Evolutionary conservation across 35 echinoderm and acorn worm species (phyloP), one percentile per base, ranked within the genome.

Genomic region (Holothuria glaberrima): DNA sequence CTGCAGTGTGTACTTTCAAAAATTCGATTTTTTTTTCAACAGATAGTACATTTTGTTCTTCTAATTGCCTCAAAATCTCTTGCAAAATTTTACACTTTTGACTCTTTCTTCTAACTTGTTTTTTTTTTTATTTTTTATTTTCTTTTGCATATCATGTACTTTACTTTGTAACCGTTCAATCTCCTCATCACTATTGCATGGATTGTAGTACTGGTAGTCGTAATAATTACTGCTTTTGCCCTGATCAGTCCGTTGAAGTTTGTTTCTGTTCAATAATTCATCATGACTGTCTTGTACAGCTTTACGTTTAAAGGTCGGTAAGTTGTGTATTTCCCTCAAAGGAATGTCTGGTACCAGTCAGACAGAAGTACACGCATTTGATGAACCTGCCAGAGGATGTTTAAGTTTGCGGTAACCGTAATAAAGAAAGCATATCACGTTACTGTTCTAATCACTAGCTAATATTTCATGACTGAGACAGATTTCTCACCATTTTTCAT

Each of bases 111-210:
- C 71, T 75, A 6, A 41, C 35, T 41, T 75, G 26, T 30, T 75
- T 30, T 75, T 75, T n/a, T n/a, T 19, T 9, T 10, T 6, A 41
- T 3, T 30, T 6, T 19, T 30, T 3, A 75, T 75, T 75, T 20
- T 36, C 29, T 75, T 75, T 75, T 75, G 27, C 24, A 75, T 75
- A 6, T 75, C 71, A 75, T 75, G 28, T 4, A 75, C 29, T 41
- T 75, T 36, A 30, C 28, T 20, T 5, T 41, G 3, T 6, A 75
- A 41, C 2, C 71, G 71, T 75, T 75, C 26, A 21, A 75, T 75
- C 71, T 75, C 71, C 2, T 75, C 35, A 33, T 75, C 71, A 75
- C 27, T 41, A 30, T 75, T 30, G 29, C 29, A 75, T 6, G 3
- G 29, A 21, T 5, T 75, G 33, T n/a, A n/a, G n/a, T n/a, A n/a